Percentiles rank a stretch among this genome's conserved stretches.
Conservation (phyloP, 2,113 vertebrate genomes). For the Anhinga rufa region DNA sequence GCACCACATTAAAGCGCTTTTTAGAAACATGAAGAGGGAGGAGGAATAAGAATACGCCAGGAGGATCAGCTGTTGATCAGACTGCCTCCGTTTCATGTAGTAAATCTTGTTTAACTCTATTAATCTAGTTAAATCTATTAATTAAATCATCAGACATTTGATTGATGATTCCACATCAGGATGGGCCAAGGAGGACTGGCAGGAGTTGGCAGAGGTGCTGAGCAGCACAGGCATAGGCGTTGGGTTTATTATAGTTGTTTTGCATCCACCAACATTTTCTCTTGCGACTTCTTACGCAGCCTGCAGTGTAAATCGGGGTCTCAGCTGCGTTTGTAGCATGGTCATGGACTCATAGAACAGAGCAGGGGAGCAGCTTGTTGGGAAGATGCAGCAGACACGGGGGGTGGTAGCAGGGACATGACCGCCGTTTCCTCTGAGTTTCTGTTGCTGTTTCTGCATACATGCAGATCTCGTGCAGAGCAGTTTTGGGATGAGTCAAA, state of each 20-base stretch:
- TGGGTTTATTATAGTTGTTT: neutral
- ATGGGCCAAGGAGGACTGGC: neutral
- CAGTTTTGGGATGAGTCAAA: neutral
- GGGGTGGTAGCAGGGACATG: neutral
- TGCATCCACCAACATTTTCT: too few species aligned
- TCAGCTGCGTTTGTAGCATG: accelerated
- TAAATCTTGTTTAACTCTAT: neutral
- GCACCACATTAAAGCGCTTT: neutral
- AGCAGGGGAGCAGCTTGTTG: neutral
- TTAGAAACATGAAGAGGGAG: neutral
- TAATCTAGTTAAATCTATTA: neutral
- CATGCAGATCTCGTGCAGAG: accelerated
- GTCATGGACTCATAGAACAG: neutral
- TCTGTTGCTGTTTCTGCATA: neutral
- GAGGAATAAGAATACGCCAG: neutral
- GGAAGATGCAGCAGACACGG: accelerated
- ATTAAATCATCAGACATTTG: neutral
- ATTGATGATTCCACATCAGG: neutral
- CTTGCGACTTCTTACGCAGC: neutral
- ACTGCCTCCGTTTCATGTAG: neutral
- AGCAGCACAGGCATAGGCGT: neutral
- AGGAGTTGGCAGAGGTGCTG: neutral
- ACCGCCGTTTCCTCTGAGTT: neutral
- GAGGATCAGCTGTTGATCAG: neutral
- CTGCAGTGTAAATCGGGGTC: neutral